Conservation (phyloP, 2,888 invertebrate genomes). For the Phania funesta region DNA sequence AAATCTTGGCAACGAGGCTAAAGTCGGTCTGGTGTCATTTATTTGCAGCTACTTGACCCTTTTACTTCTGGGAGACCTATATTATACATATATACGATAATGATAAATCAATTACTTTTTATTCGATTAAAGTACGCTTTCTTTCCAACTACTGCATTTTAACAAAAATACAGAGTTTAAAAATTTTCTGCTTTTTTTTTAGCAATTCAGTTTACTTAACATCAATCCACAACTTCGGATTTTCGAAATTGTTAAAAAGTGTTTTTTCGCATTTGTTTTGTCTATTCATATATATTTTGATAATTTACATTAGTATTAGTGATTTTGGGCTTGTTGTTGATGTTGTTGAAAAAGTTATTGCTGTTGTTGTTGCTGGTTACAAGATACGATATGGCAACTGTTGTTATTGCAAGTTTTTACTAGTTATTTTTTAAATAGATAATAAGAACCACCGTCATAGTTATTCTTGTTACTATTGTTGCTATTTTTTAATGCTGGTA, state of each 20-base stretch:
- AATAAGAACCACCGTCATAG: slow-evolving; percentile 60
- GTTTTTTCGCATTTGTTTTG: slow-evolving; percentile 27
- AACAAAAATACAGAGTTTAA: not conserved
- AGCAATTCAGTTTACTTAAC: slow-evolving; percentile 37
- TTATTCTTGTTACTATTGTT: slow-evolving; percentile 42
- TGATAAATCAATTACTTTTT: not conserved
- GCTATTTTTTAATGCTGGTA: slow-evolving; percentile 35
- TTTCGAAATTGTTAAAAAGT: slow-evolving; percentile 58
- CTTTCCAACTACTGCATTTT: slow-evolving; percentile 4
- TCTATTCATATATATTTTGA: slow-evolving; percentile 30
- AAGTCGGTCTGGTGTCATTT: too few relatives aligned
- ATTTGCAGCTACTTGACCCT: too few relatives aligned
- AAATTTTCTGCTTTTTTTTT: slow-evolving; percentile 16
- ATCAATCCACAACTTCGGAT: slow-evolving; percentile 38
- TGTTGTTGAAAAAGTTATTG: slow-evolving; percentile 36
- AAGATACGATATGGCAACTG: slow-evolving; percentile 59
- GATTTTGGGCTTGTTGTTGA: slow-evolving; percentile 39
- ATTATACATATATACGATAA: too few relatives aligned
- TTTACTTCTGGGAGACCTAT: too few relatives aligned
- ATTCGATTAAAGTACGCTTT: not conserved
- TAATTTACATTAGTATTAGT: slow-evolving; percentile 48
- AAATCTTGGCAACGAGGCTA: too few relatives aligned
- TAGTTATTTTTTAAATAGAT: slow-evolving; percentile 52
- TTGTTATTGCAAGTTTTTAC: slow-evolving; percentile 39
- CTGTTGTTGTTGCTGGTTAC: slow-evolving; percentile 41